Conservation (phyloP, 1,140 invertebrate genomes). For the Pantala flavescens region DNA sequence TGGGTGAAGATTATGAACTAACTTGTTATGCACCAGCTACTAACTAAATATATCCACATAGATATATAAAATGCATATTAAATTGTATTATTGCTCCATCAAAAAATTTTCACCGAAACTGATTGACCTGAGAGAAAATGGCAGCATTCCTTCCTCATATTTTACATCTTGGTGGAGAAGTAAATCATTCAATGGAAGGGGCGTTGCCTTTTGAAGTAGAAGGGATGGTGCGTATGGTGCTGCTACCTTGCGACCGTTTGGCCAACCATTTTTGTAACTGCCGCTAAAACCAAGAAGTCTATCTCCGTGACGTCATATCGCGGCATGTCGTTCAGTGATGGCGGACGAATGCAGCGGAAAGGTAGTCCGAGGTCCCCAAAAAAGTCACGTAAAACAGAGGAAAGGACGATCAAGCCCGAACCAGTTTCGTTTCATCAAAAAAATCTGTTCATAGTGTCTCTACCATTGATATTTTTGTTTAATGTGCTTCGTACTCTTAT, state of each 20-base stretch:
- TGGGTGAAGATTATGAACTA: too few species aligned
- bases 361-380: conserved; percentile 37
- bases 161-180: too few species aligned
- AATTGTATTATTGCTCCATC: too few species aligned
- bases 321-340: conserved; percentile 41
- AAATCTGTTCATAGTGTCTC: conserved; percentile 74
- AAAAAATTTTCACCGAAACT: too few species aligned
- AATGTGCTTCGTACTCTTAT: conserved; percentile 65
- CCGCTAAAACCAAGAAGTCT: background rate
- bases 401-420: conserved; percentile 21
- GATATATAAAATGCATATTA: too few species aligned
- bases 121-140: too few species aligned
- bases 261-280: background rate
- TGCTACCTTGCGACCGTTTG: background rate
- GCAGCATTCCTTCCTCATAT: too few species aligned
- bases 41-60: too few species aligned
- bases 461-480: conserved; percentile 73
- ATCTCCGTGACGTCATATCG: conserved; percentile 12
- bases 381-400: conserved; percentile 36
- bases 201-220: background rate
- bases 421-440: conserved; percentile 63
- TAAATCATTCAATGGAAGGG: background rate
- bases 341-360: conserved; percentile 39
- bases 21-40: too few species aligned
- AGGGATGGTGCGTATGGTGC: background rate